Evolutionary conservation across 2,797 vertebrate species (phyloP).

Genomic region (Microchirus variegatus): DNA sequence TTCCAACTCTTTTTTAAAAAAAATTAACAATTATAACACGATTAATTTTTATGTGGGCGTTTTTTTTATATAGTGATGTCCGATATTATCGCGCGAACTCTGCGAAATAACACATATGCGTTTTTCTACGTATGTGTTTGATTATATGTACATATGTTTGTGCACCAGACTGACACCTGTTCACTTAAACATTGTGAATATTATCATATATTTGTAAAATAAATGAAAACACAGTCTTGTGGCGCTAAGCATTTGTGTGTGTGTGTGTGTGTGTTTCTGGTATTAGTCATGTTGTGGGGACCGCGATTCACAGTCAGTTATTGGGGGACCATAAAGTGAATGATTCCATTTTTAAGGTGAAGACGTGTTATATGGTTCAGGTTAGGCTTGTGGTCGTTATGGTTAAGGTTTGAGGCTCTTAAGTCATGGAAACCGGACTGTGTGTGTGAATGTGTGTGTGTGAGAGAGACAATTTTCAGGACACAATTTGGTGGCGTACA

Average conservation of each 20-base stretch:
- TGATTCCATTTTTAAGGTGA: too few relatives aligned
- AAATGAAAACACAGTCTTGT: slow-evolving; percentile 61
- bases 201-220: slow-evolving; percentile 53
- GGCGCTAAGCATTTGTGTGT: slow-evolving; percentile 12
- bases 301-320: too few relatives aligned
- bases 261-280: slow-evolving; percentile 13
- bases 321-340: too few relatives aligned
- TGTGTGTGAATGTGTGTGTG: slow-evolving; percentile 20
- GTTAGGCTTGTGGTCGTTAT: too few relatives aligned
- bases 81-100: slow-evolving; percentile 4
- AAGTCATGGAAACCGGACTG: background rate
- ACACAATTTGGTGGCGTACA: slow-evolving; percentile 67
- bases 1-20: too few relatives aligned
- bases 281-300: too few relatives aligned
- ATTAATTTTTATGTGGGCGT: too few relatives aligned
- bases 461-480: slow-evolving; percentile 61
- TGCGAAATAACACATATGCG: slow-evolving; percentile 20
- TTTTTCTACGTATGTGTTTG: slow-evolving; percentile 24
- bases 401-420: too few relatives aligned
- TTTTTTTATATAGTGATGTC: slow-evolving; percentile 24
- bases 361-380: too few relatives aligned
- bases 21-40: too few relatives aligned
- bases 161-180: slow-evolving; percentile 39
- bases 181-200: slow-evolving; percentile 37
- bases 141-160: slow-evolving; percentile 30